Percentiles rank a stretch among this genome's conserved stretches.
Conservation (phyloP, 2,113 vertebrate species). For the Grantiella picta region DNA sequence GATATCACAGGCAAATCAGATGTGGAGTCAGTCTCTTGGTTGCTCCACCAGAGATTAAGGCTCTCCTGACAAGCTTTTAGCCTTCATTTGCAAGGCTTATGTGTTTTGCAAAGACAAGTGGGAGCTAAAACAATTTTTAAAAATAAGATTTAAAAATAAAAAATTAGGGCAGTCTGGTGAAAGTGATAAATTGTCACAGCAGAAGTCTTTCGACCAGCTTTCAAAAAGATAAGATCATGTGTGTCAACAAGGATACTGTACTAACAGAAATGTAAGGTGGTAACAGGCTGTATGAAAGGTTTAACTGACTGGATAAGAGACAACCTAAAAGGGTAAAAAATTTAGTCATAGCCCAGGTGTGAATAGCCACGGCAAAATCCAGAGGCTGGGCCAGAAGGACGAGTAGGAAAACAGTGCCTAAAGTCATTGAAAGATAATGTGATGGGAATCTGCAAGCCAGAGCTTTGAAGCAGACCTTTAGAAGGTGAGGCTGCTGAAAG, state of each 20-base stretch:
- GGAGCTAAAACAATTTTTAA: background rate
- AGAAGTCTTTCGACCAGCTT: background rate
- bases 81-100: background rate
- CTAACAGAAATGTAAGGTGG: background rate
- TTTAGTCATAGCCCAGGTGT: background rate
- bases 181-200: background rate
- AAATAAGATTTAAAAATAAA: background rate
- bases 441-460: background rate
- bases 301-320: background rate
- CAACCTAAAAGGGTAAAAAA: background rate
- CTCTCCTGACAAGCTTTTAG: background rate
- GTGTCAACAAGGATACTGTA: background rate
- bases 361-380: background rate
- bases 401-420: background rate
- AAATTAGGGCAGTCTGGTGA: background rate
- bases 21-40: background rate
- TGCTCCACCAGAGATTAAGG: background rate
- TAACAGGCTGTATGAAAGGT: background rate
- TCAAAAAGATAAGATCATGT: background rate
- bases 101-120: background rate
- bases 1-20: background rate
- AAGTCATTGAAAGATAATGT: background rate
- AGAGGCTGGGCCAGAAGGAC: background rate
- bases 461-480: background rate
- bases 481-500: background rate